A percentile compares a stretch with the other conserved stretches of the same genome.
Conservation (phyloP, 2,797 vertebrate genomes). For the Eulemur albifrons region DNA sequence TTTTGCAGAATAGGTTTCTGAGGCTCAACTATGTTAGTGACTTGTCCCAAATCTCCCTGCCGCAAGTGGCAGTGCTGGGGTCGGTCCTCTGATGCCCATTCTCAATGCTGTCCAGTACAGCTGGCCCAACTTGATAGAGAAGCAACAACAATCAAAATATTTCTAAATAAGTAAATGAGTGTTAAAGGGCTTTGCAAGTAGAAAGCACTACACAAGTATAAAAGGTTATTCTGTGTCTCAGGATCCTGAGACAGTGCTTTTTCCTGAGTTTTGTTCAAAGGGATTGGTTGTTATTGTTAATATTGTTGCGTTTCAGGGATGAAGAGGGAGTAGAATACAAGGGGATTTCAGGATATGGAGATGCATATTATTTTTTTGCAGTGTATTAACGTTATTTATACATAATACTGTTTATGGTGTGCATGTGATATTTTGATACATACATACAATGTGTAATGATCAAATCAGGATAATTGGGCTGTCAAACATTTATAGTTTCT, state of each 20-base stretch:
- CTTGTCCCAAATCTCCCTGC: not conserved
- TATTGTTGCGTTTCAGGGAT: not conserved
- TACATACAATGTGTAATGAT: not conserved
- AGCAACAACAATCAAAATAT: not conserved
- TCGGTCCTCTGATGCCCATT: not conserved
- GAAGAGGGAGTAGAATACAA: not conserved
- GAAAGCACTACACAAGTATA: not conserved
- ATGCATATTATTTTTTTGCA: not conserved
- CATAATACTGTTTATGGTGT: not conserved
- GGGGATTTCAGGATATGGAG: not conserved
- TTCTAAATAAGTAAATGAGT: not conserved
- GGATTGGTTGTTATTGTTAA: not conserved
- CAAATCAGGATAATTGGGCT: not conserved
- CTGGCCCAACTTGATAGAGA: not conserved
- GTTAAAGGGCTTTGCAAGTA: not conserved
- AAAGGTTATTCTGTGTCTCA: not conserved
- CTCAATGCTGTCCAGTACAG: not conserved
- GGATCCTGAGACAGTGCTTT: not conserved
- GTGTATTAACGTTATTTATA: not conserved
- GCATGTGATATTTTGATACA: not conserved
- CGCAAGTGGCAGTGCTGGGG: not conserved
- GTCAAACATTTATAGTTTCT: not conserved
- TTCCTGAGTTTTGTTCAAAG: not conserved
- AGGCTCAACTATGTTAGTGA: not conserved
- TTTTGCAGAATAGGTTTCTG: not conserved